Evolutionary conservation across 1,140 invertebrate species (phyloP).

Genomic region (Drosophila varians): DNA sequence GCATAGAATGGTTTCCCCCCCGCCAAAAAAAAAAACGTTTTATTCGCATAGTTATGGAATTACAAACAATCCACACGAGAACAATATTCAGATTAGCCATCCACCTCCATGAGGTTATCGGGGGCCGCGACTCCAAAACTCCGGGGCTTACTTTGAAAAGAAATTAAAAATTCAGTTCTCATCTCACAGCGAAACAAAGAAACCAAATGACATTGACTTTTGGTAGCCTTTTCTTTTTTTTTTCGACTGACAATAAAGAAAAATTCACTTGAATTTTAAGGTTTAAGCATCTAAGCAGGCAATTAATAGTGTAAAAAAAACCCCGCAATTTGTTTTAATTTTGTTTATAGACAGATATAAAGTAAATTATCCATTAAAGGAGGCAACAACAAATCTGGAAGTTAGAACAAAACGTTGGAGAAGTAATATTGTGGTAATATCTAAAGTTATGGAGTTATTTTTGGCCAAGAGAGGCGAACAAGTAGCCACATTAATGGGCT

Average conservation of each 20-base stretch:
- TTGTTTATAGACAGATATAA: slow-evolving; percentile 33
- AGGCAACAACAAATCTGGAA: background rate
- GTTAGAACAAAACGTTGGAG: slow-evolving; percentile 11
- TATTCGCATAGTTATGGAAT: slow-evolving; percentile 19
- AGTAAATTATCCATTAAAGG: slow-evolving; percentile 35
- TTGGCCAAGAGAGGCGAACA: background rate
- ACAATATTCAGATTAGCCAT: slow-evolving; percentile 16
- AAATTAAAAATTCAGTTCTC: slow-evolving; percentile 48
- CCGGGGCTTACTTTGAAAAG: slow-evolving; percentile 20
- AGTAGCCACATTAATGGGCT: no score
- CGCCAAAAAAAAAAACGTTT: background rate
- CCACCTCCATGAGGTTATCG: slow-evolving; percentile 4
- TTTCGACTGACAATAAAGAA: slow-evolving; percentile 2
- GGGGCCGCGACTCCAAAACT: background rate
- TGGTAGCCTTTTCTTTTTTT: slow-evolving; percentile 6
- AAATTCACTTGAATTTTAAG: slow-evolving; percentile 32
- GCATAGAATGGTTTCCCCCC: slow-evolving; percentile 3
- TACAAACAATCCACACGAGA: slow-evolving; percentile 12
- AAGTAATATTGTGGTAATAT: slow-evolving; percentile 14
- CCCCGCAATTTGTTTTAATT: slow-evolving; percentile 39
- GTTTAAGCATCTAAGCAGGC: slow-evolving; percentile 6
- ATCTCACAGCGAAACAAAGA: slow-evolving; percentile 35
- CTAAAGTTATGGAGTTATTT: slow-evolving; percentile 20
- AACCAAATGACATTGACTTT: slow-evolving; percentile 43
- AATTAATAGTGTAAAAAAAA: slow-evolving; percentile 43